Conservation (phyloP, 2,113 vertebrate species). For the Oryctolagus cuniculus region mOryCun1.1 NC_091434.1:106919501-106920000, state of each 20-base stretch:
- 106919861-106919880: not conserved
- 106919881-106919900: constrained; percentile 54
- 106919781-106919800: not conserved
- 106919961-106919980: not conserved
- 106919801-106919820: not conserved
- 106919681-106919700: not conserved
- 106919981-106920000: constrained; percentile 37
- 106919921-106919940: constrained; percentile 32
- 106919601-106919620: constrained; percentile 20
- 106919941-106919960: not conserved
- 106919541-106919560: not conserved
- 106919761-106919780: not conserved
- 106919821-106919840: constrained; percentile 15
- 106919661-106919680: not conserved
- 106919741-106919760: not conserved
- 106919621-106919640: not conserved
- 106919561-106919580: not conserved
- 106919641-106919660: not conserved
- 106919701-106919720: not conserved
- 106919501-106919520: not conserved
- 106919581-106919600: not conserved
- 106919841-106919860: not conserved
- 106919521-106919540: no score
- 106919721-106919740: not conserved
- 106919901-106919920: not conserved